phyloP scores from a whole-genome alignment of 2,888 invertebrate species.

The Notodonta dromedarius region DNA sequence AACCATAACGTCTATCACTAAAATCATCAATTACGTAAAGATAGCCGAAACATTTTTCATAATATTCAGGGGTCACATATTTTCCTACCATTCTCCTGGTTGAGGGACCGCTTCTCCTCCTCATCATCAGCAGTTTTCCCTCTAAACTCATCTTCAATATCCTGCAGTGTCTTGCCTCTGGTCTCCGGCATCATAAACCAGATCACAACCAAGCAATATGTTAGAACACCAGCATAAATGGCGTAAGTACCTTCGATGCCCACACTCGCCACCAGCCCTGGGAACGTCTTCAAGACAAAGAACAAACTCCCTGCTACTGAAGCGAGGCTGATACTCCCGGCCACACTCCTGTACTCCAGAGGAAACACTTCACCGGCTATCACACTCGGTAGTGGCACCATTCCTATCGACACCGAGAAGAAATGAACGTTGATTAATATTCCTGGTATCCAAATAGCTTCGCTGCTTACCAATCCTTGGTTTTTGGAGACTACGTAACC shows the following conservation, averaged over 20 bases:
- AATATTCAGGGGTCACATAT: background rate
- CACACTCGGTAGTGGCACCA: slow-evolving; percentile 86
- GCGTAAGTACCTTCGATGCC: slow-evolving; percentile 35
- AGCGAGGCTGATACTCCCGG: slow-evolving; percentile 59
- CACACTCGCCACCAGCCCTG: slow-evolving; percentile 31
- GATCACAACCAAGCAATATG: slow-evolving; percentile 20
- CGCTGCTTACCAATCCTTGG: slow-evolving; percentile 42
- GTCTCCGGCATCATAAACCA: slow-evolving; percentile 30
- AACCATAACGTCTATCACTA: too few relatives aligned
- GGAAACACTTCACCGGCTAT: slow-evolving; percentile 88
- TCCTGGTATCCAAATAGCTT: slow-evolving; percentile 51
- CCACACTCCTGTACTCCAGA: slow-evolving; percentile 82
- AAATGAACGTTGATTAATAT: slow-evolving; percentile 65
- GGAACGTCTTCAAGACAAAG: slow-evolving; percentile 41
- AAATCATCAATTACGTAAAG: too few relatives aligned
- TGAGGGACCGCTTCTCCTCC: slow-evolving; percentile 15
- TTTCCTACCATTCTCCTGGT: background rate
- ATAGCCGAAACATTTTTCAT: background rate
- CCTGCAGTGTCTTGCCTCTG: slow-evolving; percentile 29
- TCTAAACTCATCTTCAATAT: slow-evolving; percentile 35
- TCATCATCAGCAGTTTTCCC: slow-evolving; percentile 11
- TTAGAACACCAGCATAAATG: slow-evolving; percentile 24
- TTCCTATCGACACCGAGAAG: slow-evolving; percentile 81
- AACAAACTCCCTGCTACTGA: slow-evolving; percentile 45
- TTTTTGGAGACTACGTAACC: slow-evolving; percentile 51